A percentile compares a stretch with the other conserved stretches of the same genome.
Evolutionary conservation across 2,113 vertebrate genomes (phyloP).

Genomic region (Perognathus longimembris): DNA sequence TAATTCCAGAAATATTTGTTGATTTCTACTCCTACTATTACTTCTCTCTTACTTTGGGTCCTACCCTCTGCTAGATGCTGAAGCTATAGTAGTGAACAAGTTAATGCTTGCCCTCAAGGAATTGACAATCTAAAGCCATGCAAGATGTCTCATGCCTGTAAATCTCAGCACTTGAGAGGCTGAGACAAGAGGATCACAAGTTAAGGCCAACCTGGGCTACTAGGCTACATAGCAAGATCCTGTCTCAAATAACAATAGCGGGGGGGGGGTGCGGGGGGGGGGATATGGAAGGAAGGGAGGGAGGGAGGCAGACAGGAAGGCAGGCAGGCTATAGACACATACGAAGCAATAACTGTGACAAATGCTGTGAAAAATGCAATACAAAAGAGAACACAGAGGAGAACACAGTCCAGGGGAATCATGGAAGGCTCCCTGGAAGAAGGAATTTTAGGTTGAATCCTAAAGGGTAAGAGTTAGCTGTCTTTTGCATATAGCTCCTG

Average conservation of each 20-base stretch:
- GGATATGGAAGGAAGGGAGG: too few species aligned
- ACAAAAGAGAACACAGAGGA: neutral
- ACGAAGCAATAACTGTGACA: neutral
- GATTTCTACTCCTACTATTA: slow-evolving; percentile 19
- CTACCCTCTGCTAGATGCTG: neutral
- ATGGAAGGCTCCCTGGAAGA: neutral
- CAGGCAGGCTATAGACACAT: neutral
- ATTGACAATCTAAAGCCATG: neutral
- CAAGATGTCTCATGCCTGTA: neutral
- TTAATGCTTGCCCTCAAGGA: slow-evolving; percentile 29
- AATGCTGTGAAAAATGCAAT: neutral
- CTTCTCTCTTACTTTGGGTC: slow-evolving; percentile 15
- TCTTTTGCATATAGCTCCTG: neutral
- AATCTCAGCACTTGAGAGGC: neutral
- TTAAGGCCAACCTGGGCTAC: too few species aligned
- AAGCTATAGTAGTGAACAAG: neutral
- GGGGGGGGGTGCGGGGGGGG: too few species aligned
- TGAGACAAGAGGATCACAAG: too few species aligned
- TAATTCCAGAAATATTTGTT: slow-evolving; percentile 37
- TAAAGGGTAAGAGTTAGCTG: slow-evolving; percentile 23
- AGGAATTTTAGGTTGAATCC: neutral
- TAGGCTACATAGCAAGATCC: too few species aligned
- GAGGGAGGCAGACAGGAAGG: too few species aligned
- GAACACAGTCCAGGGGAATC: neutral
- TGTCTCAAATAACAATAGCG: neutral